These are phyloP conservation scores for Tribolium castaneum DNA, from an alignment of 1,140 invertebrate genomes.

Conservation along the genomic window DNA sequence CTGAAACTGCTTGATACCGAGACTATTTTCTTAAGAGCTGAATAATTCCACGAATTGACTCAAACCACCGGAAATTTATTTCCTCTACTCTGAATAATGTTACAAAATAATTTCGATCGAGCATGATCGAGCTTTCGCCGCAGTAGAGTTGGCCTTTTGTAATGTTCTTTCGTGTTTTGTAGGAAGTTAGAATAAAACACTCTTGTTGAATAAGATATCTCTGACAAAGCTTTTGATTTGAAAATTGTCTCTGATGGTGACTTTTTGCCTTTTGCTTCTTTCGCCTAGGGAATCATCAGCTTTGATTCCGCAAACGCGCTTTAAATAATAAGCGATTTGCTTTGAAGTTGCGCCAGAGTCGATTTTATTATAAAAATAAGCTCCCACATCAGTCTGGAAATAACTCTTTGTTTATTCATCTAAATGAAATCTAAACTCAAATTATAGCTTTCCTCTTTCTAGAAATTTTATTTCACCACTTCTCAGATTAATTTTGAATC, in stretches of 20 bases:
- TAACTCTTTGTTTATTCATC: not conserved
- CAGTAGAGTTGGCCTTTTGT: not conserved
- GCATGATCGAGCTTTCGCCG: not conserved
- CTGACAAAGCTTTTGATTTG: constrained; percentile 20
- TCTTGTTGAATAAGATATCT: constrained; percentile 10
- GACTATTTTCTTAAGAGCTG: constrained; percentile 26
- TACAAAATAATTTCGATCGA: constrained; percentile 10
- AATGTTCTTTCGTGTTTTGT: not conserved
- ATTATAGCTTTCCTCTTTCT: no score
- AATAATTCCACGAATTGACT: constrained; percentile 27
- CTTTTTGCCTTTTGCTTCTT: constrained; percentile 8
- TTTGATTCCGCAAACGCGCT: constrained; percentile 9
- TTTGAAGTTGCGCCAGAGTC: not conserved
- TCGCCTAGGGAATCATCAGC: not conserved
- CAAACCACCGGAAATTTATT: constrained; percentile 28
- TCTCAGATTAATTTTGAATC: not conserved
- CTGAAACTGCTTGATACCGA: constrained; percentile 31
- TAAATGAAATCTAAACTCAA: not conserved
- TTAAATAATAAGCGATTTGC: constrained; percentile 30
- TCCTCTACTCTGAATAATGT: constrained; percentile 20
- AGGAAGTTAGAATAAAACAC: not conserved
- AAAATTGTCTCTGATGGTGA: constrained; percentile 21
- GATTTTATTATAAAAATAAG: not conserved
- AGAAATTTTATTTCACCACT: no score
- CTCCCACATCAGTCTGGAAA: not conserved